Evolutionary conservation across 2,113 vertebrate species (phyloP).

Genomic region (Pelecanoides urinatrix): DNA sequence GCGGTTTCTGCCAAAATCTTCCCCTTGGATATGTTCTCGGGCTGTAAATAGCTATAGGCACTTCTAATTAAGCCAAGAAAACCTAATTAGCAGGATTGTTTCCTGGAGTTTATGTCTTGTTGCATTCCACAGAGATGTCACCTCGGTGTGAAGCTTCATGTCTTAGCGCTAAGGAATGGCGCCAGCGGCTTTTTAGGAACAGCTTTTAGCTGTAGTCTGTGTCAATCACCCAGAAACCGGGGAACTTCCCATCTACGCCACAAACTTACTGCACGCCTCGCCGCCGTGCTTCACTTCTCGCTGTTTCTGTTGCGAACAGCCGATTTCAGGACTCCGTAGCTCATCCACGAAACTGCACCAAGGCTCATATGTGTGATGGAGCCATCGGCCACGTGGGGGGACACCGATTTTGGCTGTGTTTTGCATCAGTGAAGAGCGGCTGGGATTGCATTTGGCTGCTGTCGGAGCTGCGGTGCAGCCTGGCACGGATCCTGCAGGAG

Average conservation of each 20-base stretch:
- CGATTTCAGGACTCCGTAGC: neutral
- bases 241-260: rapidly evolving
- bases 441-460: neutral
- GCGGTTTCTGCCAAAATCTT: neutral
- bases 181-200: neutral
- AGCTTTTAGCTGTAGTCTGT: neutral
- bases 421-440: neutral
- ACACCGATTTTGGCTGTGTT: rapidly evolving
- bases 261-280: rapidly evolving
- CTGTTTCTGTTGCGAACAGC: neutral
- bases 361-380: neutral
- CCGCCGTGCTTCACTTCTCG: rapidly evolving
- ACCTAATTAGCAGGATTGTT: slow-evolving; percentile 42
- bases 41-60: slow-evolving; percentile 30
- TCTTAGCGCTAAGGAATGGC: neutral
- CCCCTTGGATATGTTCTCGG: neutral
- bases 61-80: slow-evolving; percentile 47
- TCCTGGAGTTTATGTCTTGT: slow-evolving; percentile 26
- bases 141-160: neutral
- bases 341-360: rapidly evolving
- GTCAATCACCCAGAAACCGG: neutral
- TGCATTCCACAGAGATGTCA: neutral
- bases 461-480: neutral
- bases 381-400: rapidly evolving
- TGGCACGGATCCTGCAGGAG: neutral